Conservation (phyloP, 1,140 invertebrate genomes). For the Dreissena polymorpha region DNA sequence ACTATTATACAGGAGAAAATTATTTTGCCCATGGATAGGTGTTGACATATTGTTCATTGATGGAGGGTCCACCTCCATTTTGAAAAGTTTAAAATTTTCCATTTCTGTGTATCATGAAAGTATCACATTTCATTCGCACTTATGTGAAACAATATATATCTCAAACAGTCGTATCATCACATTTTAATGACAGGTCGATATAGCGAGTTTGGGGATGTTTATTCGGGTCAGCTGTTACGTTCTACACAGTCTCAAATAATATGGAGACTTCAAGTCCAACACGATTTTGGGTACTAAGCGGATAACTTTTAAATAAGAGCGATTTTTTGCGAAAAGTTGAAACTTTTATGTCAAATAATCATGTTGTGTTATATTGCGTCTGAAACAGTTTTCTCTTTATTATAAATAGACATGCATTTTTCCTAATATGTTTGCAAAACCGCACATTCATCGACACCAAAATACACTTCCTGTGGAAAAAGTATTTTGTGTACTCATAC, state of each 20-base stretch:
- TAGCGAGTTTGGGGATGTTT: not conserved
- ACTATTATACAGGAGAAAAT: slow-evolving; percentile 12
- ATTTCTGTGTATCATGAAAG: not conserved
- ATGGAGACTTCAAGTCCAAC: not conserved
- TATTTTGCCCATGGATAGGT: slow-evolving; percentile 6
- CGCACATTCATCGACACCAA: not conserved
- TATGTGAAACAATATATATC: not conserved
- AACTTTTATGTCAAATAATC: not conserved
- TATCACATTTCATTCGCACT: not conserved
- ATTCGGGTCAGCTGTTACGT: not conserved
- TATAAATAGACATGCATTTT: not conserved
- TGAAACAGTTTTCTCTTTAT: not conserved
- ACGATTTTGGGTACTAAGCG: not conserved
- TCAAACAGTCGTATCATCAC: not conserved
- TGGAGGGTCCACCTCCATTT: slow-evolving; percentile 75
- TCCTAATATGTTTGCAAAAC: not conserved
- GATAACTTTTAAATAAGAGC: not conserved
- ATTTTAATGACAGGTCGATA: not conserved
- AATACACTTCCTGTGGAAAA: slow-evolving; percentile 8
- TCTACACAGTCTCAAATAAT: not conserved
- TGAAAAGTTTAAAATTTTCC: slow-evolving; percentile 32
- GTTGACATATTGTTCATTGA: slow-evolving; percentile 49
- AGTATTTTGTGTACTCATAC: not conserved
- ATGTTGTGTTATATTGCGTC: not conserved
- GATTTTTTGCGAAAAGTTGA: not conserved